Evolutionary conservation across 2,797 vertebrate genomes (phyloP).

Genomic region (Adrianichthys oophorus): DNA sequence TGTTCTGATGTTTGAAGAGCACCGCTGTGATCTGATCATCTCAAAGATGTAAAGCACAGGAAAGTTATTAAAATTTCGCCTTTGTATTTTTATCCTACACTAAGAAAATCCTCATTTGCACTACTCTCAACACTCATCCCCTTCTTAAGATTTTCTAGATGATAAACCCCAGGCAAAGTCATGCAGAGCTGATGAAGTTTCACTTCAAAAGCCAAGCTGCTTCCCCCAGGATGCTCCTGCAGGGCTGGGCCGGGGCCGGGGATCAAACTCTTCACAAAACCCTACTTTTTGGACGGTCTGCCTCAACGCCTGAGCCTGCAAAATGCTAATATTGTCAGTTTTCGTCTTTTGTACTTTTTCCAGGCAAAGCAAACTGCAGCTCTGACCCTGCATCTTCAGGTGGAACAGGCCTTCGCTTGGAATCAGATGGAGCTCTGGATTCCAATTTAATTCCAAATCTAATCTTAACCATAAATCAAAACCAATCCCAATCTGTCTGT

Average conservation of each 20-base stretch:
- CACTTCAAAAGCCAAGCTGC: neutral
- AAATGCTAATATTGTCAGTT: neutral
- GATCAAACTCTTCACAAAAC: slow-evolving; percentile 2
- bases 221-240: slow-evolving; percentile 1
- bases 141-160: no score
- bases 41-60: neutral
- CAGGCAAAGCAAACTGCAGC: no score
- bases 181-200: neutral
- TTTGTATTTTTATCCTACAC: no score
- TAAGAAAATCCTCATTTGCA: neutral
- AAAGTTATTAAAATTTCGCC: neutral
- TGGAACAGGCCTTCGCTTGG: neutral
- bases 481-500: slow-evolving; percentile 3
- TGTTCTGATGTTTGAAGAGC: no score
- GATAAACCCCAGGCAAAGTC: neutral
- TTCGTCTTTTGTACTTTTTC: neutral
- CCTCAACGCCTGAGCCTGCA: neutral
- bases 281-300: neutral
- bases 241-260: neutral
- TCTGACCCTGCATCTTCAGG: neutral
- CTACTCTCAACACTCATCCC: no score
- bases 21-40: no score
- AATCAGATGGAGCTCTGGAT: neutral
- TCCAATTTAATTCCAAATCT: slow-evolving; percentile 3
- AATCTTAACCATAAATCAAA: slow-evolving; percentile 3